These are phyloP conservation scores for Troglohyphantes excavatus DNA, from an alignment of 2,888 invertebrate species.

Conservation along the genomic window DNA sequence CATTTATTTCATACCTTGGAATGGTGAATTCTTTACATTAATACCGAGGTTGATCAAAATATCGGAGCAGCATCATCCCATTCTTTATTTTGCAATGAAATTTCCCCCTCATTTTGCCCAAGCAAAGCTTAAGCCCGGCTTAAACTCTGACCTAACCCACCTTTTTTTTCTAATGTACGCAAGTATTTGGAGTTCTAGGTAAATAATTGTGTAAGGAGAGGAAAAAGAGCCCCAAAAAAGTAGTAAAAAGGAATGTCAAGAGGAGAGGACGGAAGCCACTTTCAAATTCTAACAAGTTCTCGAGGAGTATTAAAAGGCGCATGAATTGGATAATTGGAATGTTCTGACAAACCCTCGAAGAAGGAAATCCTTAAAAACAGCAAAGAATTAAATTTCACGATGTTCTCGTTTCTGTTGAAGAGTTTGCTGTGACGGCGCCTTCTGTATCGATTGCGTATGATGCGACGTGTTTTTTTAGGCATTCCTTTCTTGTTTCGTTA, in stretches of 20 bases:
- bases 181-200: conserved; percentile 9
- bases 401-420: neutral
- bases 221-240: neutral
- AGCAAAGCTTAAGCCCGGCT: neutral
- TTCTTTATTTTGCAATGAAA: no score
- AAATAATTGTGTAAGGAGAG: conserved; percentile 5
- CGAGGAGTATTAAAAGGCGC: neutral
- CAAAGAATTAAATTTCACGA: neutral
- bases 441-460: neutral
- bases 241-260: neutral
- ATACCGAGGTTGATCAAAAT: no score
- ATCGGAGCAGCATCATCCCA: no score
- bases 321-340: conserved; percentile 5
- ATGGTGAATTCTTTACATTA: no score
- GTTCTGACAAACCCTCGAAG: neutral
- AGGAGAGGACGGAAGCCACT: neutral
- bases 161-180: neutral
- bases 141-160: conserved; percentile 5
- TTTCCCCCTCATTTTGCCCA: no score
- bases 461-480: no score
- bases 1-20: no score
- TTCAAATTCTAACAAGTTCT: conserved; percentile 1
- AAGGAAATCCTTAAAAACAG: conserved; percentile 3
- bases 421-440: neutral
- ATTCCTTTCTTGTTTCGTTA: no score